Base-by-base conservation (phyloP, 2,113 vertebrate species). In the Loxodonta africana region DNA sequence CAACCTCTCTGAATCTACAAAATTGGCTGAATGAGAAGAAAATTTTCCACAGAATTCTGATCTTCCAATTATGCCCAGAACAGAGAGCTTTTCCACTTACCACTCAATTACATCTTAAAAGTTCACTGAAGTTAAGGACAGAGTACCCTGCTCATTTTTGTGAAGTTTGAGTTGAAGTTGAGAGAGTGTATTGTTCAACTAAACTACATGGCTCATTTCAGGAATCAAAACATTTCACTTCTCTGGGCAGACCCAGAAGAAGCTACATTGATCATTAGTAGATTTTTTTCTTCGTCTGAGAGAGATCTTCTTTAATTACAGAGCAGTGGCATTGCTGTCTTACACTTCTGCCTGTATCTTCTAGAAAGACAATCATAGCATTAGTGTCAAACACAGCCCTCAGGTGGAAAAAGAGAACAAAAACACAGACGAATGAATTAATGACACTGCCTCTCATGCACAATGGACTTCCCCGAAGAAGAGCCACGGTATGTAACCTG, bases 61-160 rank as follows among this genome's bases (percentile, higher is more conserved):
- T 84, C 21, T 84, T 97, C 65, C 21, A 65, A 11, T 62, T 74
- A 33, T 20, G 67, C 14, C 15, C 20, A 67, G 51, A 89, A 76
- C 26, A 60, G 26, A 41, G 41, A 92, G 15, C 0, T 62, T 74
- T 74, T 10, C 3, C 3, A 37, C 48, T 53, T 89, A 1, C 51
- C 73, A n/a, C 77, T 94, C 57, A 73, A 73, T 44, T 84, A 18
- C 5, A 83, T 53, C 23, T 91, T 60, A 78, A 88, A 98, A 62
- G 8, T 67, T 78, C 11, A 91, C 14, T 91, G 15, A 94, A 63
- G 93, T 91, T 88, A 90, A 96, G 81, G 25, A 26, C 21, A 62
- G 6, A 82, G 10, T 71, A 37, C 18, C 1, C 8, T 37, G 0
- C 11, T 83, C 1, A n/a, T 48, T 92, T 73, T 92, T 53, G 4